Evolutionary conservation across 2,888 invertebrate genomes (phyloP).

Genomic region (Leucozona laternaria): DNA sequence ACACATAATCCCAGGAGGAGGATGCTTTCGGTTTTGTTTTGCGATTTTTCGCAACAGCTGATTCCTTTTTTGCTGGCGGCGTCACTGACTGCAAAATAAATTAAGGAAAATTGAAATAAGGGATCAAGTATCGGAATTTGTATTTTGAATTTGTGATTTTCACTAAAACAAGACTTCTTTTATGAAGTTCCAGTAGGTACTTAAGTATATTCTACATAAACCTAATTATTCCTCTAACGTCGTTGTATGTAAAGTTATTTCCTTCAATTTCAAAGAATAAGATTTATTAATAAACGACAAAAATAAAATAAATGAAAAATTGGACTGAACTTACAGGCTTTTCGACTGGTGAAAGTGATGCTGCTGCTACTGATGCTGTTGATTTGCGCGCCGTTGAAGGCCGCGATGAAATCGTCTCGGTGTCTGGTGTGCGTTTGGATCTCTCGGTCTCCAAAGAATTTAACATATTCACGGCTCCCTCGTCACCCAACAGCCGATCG

Average conservation of each 20-base stretch:
- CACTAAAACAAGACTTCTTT: no score
- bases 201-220: no score
- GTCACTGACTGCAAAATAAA: conserved; percentile 13
- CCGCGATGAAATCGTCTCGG: conserved; percentile 27
- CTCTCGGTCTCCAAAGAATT: conserved; percentile 88
- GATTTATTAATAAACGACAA: neutral
- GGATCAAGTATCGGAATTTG: neutral
- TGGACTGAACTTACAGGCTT: conserved; percentile 44
- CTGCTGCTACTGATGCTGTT: conserved; percentile 40
- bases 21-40: conserved; percentile 77
- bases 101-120: neutral
- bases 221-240: no score
- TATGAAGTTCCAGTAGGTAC: no score
- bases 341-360: conserved; percentile 73
- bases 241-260: neutral
- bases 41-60: conserved; percentile 68
- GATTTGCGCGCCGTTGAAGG: conserved; percentile 44
- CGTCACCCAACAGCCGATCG: conserved; percentile 91
- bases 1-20: conserved; percentile 86
- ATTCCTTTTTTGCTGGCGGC: conserved; percentile 76
- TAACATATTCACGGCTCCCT: conserved; percentile 94
- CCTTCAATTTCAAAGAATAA: neutral
- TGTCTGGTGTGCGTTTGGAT: conserved; percentile 76
- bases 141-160: no score
- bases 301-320: neutral